These are phyloP conservation scores for Tokudaia muenninki DNA, from an alignment of 2,797 vertebrate genomes.

Conservation along the genomic window DNA sequence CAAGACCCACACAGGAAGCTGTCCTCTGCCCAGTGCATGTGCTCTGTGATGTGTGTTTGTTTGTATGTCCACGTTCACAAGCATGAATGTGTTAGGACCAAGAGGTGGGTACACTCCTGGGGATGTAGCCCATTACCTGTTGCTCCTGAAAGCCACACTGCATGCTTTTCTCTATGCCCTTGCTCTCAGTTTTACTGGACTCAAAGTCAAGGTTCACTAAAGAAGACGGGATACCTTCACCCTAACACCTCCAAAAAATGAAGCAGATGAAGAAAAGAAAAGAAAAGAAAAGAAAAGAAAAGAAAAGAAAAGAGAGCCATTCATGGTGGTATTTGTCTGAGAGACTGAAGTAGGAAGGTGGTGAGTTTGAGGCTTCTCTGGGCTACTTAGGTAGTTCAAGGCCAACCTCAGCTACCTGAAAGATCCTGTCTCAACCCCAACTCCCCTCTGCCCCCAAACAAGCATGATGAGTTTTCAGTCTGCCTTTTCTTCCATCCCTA, in stretches of 20 bases:
- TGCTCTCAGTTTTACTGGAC: not conserved
- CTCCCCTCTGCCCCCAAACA: too few relatives aligned
- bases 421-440: not conserved
- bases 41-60: not conserved
- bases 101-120: not conserved
- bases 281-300: too few relatives aligned
- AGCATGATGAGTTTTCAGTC: not conserved
- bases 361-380: not conserved
- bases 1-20: too few relatives aligned
- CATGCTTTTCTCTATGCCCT: not conserved
- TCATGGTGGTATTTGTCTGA: not conserved
- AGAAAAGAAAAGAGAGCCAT: not conserved
- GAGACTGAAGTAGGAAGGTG: not conserved
- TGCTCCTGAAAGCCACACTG: not conserved
- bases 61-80: not conserved
- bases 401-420: not conserved
- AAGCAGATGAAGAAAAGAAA: not conserved
- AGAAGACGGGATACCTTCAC: not conserved
- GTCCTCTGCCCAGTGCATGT: not conserved
- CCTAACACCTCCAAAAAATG: not conserved
- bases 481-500: not conserved
- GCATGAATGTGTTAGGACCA: too few relatives aligned
- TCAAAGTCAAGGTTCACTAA: not conserved
- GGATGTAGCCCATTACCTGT: too few relatives aligned
- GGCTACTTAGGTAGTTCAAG: not conserved